These are phyloP conservation scores for Mesorhabditis spiculigera DNA, from an alignment of 2,888 invertebrate species.

Conservation along the genomic window DNA sequence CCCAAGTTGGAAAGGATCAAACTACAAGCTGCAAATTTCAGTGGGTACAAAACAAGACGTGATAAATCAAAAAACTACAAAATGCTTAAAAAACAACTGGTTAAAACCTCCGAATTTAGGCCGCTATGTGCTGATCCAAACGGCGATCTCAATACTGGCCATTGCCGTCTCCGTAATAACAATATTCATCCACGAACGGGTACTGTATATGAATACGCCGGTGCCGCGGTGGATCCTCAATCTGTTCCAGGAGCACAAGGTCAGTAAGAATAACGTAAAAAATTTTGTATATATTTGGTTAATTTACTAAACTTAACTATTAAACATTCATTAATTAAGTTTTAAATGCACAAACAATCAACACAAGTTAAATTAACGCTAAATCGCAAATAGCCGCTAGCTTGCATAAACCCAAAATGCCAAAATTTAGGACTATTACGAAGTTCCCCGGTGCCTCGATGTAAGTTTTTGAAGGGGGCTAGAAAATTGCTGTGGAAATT, in stretches of 20 bases:
- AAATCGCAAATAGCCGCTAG: no score
- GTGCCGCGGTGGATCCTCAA: constrained; percentile 30
- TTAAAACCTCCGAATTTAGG: constrained; percentile 10
- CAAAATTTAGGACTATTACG: constrained; percentile 2
- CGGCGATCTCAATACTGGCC: constrained; percentile 36
- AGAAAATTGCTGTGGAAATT: no score
- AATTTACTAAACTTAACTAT: no score
- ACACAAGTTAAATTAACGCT: neutral
- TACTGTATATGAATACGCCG: constrained; percentile 28
- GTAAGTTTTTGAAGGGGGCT: neutral
- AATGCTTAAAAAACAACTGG: no score
- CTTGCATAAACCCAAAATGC: neutral
- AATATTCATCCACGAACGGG: constrained; percentile 40
- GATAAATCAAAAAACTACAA: no score
- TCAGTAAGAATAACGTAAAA: neutral
- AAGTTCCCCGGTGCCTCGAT: constrained; percentile 4
- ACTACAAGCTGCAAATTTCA: no score
- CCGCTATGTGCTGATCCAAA: constrained; percentile 37
- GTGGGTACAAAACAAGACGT: no score
- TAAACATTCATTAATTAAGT: no score
- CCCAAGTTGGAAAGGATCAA: no score
- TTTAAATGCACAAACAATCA: no score
- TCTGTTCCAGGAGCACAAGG: constrained; percentile 21
- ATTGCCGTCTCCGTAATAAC: constrained; percentile 36
- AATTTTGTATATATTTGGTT: no score